These are phyloP conservation scores for Aegithalos caudatus DNA, from an alignment of 2,113 vertebrate genomes.

Conservation along the genomic window DNA sequence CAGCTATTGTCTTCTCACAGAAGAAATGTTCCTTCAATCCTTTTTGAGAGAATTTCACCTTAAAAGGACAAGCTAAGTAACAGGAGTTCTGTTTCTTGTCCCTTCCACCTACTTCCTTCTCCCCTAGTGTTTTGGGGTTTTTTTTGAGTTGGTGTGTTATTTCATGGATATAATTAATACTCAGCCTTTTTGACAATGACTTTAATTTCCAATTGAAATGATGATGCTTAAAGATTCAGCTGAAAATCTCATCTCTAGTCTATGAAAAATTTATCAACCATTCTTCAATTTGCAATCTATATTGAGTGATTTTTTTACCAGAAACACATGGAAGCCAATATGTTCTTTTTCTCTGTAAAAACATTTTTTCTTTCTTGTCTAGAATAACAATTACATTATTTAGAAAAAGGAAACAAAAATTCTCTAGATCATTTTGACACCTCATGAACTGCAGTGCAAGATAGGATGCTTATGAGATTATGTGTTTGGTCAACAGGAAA, in stretches of 20 bases:
- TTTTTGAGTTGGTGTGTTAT: background rate
- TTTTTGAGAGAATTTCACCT: background rate
- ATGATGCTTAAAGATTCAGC: background rate
- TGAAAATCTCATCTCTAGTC: background rate
- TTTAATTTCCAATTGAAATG: background rate
- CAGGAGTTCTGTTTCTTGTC: background rate
- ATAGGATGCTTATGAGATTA: background rate
- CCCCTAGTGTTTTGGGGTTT: background rate
- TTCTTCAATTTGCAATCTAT: background rate
- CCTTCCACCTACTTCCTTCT: background rate
- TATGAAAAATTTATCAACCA: background rate
- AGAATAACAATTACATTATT: background rate
- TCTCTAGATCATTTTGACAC: background rate
- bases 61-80: background rate
- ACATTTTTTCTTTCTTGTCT: background rate
- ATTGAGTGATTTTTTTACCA: background rate
- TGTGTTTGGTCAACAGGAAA: background rate
- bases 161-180: background rate
- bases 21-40: background rate
- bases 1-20: background rate
- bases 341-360: background rate
- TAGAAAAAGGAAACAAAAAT: background rate
- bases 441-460: background rate
- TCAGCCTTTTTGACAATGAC: fast-evolving
- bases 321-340: background rate